phyloP scores from a whole-genome alignment of 1,140 invertebrate genomes.

The Nasonia longicornis region DNA sequence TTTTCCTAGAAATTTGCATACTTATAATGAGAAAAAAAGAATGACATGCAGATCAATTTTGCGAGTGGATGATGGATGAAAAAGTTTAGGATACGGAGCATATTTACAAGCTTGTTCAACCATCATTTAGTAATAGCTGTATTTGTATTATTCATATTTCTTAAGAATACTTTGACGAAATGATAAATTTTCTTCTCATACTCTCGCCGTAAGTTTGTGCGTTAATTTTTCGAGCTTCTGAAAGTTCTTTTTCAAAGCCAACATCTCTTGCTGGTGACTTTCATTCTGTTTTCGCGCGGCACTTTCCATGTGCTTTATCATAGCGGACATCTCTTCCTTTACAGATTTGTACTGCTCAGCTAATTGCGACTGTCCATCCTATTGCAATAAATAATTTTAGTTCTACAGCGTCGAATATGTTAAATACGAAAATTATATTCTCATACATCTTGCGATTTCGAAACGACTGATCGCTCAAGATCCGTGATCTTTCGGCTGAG shows the following conservation, averaged over 20 bases:
- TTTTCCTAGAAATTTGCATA: conserved; percentile 19
- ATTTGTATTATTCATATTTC: conserved; percentile 17
- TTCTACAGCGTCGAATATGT: conserved; percentile 19
- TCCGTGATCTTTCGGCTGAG: conserved; percentile 53
- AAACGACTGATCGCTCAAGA: conserved; percentile 55
- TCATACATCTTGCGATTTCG: conserved; percentile 57
- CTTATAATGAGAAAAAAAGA: background rate
- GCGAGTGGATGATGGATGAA: too few relatives aligned
- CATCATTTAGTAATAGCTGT: background rate
- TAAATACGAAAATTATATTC: conserved; percentile 17
- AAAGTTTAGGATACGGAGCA: too few relatives aligned
- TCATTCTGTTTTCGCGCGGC: conserved; percentile 49
- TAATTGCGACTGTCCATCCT: conserved; percentile 54
- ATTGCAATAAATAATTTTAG: conserved; percentile 4
- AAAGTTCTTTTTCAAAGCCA: conserved; percentile 49
- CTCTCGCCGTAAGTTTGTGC: conserved; percentile 49
- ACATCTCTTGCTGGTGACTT: conserved; percentile 49
- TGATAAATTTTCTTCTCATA: conserved; percentile 54
- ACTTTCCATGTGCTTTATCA: conserved; percentile 55
- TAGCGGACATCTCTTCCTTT: conserved; percentile 59
- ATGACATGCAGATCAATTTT: too few relatives aligned
- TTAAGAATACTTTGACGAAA: conserved; percentile 49
- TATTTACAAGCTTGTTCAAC: background rate
- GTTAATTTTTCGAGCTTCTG: conserved; percentile 53
- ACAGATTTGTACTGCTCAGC: conserved; percentile 55